Conservation (phyloP, 2,888 invertebrate genomes). For the Hirtodrosophila cameraria region DNA sequence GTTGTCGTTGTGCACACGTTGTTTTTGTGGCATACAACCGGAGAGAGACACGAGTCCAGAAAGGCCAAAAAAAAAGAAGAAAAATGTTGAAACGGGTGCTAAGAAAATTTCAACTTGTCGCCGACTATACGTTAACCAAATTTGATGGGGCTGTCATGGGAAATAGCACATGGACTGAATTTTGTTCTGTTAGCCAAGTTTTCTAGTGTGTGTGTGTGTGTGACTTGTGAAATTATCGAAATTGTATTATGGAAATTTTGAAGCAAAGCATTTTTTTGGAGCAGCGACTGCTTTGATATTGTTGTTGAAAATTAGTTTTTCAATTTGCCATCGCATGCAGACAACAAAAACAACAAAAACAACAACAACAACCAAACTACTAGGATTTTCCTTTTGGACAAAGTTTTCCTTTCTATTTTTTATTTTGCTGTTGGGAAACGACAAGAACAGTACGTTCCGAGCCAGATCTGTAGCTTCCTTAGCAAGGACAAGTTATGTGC, state of each 20-base stretch:
- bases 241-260: conserved; percentile 77
- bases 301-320: conserved; percentile 71
- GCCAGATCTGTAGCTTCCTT: conserved; percentile 4
- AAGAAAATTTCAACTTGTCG: conserved; percentile 30
- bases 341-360: conserved; percentile 6
- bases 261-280: conserved; percentile 65
- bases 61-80: neutral
- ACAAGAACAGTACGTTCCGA: conserved; percentile 27
- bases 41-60: neutral
- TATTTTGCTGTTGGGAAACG: conserved; percentile 34
- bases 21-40: conserved; percentile 10
- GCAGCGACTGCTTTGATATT: conserved; percentile 60
- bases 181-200: conserved; percentile 13
- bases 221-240: conserved; percentile 72
- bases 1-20: conserved; percentile 27
- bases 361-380: conserved; percentile 22
- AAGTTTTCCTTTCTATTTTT: conserved; percentile 50
- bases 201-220: conserved; percentile 25
- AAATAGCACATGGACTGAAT: neutral
- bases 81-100: neutral
- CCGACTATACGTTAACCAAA: conserved; percentile 25
- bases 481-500: conserved; percentile 62
- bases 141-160: conserved; percentile 35
- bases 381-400: conserved; percentile 28
- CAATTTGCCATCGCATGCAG: conserved; percentile 54